Base-by-base conservation (phyloP, 2,113 vertebrate genomes). In the Oncorhynchus tshawytscha region DNA sequence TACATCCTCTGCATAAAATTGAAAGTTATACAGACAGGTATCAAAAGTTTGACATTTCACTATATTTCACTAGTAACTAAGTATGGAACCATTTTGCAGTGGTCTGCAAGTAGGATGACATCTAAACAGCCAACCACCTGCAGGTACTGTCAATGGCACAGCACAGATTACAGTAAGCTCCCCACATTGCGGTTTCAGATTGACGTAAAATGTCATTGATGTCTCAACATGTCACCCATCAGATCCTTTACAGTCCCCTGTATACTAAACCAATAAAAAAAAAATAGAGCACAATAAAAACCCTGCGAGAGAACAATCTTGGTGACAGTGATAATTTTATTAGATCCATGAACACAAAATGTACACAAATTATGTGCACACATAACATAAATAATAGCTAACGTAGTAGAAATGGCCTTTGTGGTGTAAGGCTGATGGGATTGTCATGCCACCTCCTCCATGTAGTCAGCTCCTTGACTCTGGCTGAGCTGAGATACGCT, bases 391-490 rank as follows among this genome's bases (percentile, higher is more conserved):
- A 54, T 54, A 54, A 82, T 68, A 79, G 57, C 71, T 22, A 66
- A 49, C 68, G 16, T 18, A 54, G 60, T 48, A 73, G 57, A 62
- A 70, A 1, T 18, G 1, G 49, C 11, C 20, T 25, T n/a, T 9
- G 5, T 16, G 7, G 29, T 12, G 3, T 60, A n/a, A 68, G 27
- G 20, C 25, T 45, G 3, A 15, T 7, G 34, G 4, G 4, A 2
- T 13, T 4, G 24, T 94, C 93, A 97, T 0, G 95, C 84, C 48
- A 99, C 95, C 0, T 97, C 96, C 84, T 99, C 97, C 79, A 98
- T 92, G 81, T 97, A 99, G 82, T 98, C 97, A 0, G 92, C 96
- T 9, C 90, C 89, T 0, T 94, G 93, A 2, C 94, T 96, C 66
- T 93, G 94, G 4, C 96, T 97, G 51, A 54, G 51, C 79, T 97